Conservation (phyloP, 2,888 invertebrate genomes). For the Callyntrura guangdongensis region DNA sequence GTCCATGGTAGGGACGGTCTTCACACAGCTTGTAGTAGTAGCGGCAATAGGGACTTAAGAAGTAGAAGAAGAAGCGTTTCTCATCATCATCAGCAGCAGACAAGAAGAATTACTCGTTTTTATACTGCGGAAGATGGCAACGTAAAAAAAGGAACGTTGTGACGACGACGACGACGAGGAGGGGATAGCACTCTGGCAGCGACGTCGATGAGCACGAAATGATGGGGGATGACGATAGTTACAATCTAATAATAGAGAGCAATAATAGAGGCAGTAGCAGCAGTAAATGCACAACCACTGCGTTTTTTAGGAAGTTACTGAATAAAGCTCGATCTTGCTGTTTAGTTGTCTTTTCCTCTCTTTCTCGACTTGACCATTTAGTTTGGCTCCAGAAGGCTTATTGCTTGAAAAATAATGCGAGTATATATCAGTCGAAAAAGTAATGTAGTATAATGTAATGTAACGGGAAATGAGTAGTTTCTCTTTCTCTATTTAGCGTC, state of each 20-base stretch:
- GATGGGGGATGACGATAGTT: conserved; percentile 54
- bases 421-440: conserved; percentile 50
- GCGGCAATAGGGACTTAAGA: conserved; percentile 27
- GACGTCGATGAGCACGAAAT: conserved; percentile 33
- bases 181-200: conserved; percentile 23
- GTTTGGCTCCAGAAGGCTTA: conserved; percentile 67
- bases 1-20: not conserved
- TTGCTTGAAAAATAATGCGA: conserved; percentile 65
- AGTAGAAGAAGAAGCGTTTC: conserved; percentile 19
- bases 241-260: conserved; percentile 46
- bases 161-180: not conserved
- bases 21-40: conserved; percentile 20
- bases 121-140: conserved; percentile 53
- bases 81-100: conserved; percentile 66
- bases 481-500: conserved; percentile 5
- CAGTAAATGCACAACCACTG: conserved; percentile 8
- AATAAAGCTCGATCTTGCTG: conserved; percentile 65
- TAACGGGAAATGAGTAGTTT: conserved; percentile 7
- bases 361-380: conserved; percentile 58
- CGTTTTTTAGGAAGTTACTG: conserved; percentile 37
- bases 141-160: conserved; percentile 52
- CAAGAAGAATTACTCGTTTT: conserved; percentile 50
- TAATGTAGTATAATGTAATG: conserved; percentile 14
- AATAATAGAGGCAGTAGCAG: conserved; percentile 33
- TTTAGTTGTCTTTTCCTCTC: conserved; percentile 46